Percentiles rank a stretch among this genome's conserved stretches.
Evolutionary conservation across 2,797 vertebrate species (phyloP).

Genomic region (Poecilia picta): DNA sequence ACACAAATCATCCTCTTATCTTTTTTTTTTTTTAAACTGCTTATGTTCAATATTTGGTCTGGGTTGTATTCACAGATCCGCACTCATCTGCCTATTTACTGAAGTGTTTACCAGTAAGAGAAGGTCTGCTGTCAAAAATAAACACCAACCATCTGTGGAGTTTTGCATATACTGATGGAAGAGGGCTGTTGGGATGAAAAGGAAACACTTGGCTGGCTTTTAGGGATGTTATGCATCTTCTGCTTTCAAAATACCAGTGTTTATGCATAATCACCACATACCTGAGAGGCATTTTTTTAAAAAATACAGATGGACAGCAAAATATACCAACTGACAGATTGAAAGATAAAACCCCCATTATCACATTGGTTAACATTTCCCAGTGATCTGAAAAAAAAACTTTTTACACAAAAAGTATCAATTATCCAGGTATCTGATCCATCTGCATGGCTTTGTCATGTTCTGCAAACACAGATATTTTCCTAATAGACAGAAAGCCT

Average conservation of each 20-base stretch:
- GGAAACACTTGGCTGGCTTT: conserved; percentile 16
- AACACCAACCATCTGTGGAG: conserved; percentile 35
- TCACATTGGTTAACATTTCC: not conserved
- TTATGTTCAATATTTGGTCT: not conserved
- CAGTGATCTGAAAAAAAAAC: not conserved
- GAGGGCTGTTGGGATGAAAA: conserved; percentile 5
- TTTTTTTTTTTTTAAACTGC: too few relatives aligned
- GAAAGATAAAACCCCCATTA: not conserved
- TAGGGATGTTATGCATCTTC: conserved; percentile 27
- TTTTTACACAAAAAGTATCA: not conserved
- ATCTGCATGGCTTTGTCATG: conserved; percentile 6
- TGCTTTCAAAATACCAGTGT: conserved; percentile 34
- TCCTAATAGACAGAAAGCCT: not conserved
- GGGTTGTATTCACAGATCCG: not conserved
- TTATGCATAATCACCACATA: conserved; percentile 37
- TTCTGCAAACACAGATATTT: not conserved
- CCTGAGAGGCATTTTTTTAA: conserved; percentile 15
- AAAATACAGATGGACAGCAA: not conserved
- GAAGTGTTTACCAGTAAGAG: conserved; percentile 21
- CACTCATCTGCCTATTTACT: conserved; percentile 1
- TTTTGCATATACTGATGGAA: conserved; percentile 20
- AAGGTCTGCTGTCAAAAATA: conserved; percentile 21
- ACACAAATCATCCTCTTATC: not conserved
- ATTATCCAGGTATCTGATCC: conserved; percentile 16
- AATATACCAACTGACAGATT: conserved; percentile 1